Evolutionary conservation across 2,113 vertebrate genomes (phyloP).

Genomic region (Tragelaphus scriptus): DNA sequence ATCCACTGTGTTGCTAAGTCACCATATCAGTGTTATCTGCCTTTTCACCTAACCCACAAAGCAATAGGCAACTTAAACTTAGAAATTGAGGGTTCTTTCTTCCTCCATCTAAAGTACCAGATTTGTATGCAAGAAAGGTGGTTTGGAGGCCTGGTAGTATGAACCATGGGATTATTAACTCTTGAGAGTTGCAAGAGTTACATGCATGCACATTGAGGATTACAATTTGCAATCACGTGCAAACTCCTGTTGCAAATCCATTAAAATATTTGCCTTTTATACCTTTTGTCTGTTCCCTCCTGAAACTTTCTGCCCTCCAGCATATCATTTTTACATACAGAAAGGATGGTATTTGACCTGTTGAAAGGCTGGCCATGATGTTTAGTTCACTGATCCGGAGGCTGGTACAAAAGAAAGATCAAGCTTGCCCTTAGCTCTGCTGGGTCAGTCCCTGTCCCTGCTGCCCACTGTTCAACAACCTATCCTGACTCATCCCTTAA

Average conservation of each 20-base stretch:
- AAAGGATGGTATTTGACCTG: background rate
- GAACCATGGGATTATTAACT: background rate
- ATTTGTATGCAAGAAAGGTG: background rate
- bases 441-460: background rate
- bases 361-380: accelerated
- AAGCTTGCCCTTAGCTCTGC: background rate
- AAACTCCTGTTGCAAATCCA: background rate
- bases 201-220: background rate
- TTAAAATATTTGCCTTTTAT: background rate
- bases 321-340: background rate
- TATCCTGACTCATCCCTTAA: background rate
- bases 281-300: background rate
- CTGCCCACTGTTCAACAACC: background rate
- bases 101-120: background rate
- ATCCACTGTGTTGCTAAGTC: background rate
- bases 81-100: background rate
- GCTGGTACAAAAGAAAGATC: background rate
- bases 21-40: background rate
- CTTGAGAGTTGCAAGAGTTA: background rate
- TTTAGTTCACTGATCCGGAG: background rate
- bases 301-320: background rate
- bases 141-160: background rate
- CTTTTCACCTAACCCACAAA: background rate
- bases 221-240: background rate
- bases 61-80: background rate